A percentile compares a stretch with the other conserved stretches of the same genome.
phyloP scores from a whole-genome alignment of 2,797 vertebrate species.

The Hydrocynus forskahlii region DNA sequence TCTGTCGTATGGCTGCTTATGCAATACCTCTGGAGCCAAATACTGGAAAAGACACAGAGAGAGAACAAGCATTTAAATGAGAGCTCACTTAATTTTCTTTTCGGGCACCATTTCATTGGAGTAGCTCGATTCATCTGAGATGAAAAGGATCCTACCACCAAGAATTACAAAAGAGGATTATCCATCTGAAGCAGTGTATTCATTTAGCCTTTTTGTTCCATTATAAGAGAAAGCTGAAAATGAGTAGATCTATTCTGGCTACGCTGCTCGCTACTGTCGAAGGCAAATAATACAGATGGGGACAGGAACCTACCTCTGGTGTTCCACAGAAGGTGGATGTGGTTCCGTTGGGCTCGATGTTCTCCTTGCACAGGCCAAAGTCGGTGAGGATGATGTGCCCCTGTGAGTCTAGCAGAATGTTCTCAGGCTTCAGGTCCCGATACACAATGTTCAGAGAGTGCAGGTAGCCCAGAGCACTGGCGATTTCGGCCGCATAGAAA shows the following conservation, averaged over 20 bases:
- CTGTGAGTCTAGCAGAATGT: conserved; percentile 96
- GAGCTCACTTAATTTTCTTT: conserved; percentile 1
- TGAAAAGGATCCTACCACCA: conserved; percentile 2
- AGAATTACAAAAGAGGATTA: conserved; percentile 10
- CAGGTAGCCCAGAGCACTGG: conserved; percentile 95
- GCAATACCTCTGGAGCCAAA: conserved; percentile 95
- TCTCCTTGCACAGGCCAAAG: conserved; percentile 98
- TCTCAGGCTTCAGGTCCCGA: conserved; percentile 97
- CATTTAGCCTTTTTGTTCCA: background rate
- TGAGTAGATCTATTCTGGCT: background rate
- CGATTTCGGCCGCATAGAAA: conserved; percentile 97
- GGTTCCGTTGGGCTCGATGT: conserved; percentile 95
- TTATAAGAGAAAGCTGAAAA: background rate
- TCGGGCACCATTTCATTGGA: background rate
- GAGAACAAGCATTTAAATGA: conserved; percentile 2
- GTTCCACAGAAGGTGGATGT: conserved; percentile 99
- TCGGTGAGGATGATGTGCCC: conserved; percentile 98
- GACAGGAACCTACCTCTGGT: conserved; percentile 83
- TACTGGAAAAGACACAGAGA: conserved; percentile 77
- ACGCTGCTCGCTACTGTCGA: background rate
- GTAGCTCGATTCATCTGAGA: background rate
- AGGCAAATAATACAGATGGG: too few relatives aligned
- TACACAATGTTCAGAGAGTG: conserved; percentile 98
- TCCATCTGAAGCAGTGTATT: background rate
- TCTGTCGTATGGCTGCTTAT: conserved; percentile 97